A percentile compares a stretch with the other conserved stretches of the same genome.
phyloP scores from a whole-genome alignment of 2,888 invertebrate species.

The Exocentrus adspersus region DNA sequence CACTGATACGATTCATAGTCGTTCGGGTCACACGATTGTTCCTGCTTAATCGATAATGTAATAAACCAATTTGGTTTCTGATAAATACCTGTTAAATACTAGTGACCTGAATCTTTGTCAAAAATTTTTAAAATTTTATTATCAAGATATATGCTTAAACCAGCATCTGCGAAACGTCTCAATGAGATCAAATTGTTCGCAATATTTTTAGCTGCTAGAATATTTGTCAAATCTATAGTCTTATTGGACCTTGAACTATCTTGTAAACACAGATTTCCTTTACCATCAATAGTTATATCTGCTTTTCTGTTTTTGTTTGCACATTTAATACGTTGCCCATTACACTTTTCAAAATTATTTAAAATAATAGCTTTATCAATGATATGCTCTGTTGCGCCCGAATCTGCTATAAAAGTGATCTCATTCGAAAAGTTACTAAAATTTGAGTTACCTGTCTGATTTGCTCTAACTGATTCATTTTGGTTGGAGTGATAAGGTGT shows the following conservation, averaged over 20 bases:
- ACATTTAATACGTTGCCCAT: not conserved
- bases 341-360: not conserved
- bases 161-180: conserved; percentile 2
- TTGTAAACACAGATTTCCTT: not conserved
- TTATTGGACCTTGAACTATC: not conserved
- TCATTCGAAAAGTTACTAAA: too few relatives aligned
- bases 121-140: not conserved
- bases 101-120: not conserved
- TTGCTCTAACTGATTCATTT: too few relatives aligned
- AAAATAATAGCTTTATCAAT: conserved; percentile 5
- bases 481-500: too few relatives aligned
- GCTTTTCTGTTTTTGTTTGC: conserved; percentile 5
- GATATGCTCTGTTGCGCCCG: conserved; percentile 12
- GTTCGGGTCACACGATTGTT: too few relatives aligned
- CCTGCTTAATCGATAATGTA: not conserved
- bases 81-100: not conserved
- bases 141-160: not conserved
- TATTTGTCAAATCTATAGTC: not conserved
- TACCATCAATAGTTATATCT: conserved; percentile 8
- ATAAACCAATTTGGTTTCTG: conserved; percentile 16
- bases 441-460: too few relatives aligned
- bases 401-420: conserved; percentile 1
- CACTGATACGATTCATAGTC: not conserved
- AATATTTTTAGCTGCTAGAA: not conserved
- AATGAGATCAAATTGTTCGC: conserved; percentile 2